phyloP scores from a whole-genome alignment of 2,888 invertebrate genomes.

The Hirtodrosophila histrioides region DNA sequence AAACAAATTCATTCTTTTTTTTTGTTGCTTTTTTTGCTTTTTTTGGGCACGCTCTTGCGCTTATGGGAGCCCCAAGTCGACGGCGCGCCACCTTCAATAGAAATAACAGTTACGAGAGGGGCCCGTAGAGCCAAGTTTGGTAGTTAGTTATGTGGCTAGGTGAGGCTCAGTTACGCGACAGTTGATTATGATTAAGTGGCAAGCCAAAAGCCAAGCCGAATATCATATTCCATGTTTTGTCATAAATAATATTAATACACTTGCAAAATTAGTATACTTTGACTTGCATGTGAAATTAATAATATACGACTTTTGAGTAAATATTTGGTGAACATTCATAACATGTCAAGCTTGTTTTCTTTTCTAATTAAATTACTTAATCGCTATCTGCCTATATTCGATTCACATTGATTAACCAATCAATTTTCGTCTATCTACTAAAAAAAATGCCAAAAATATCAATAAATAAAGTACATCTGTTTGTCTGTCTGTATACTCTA shows the following conservation, averaged over 20 bases:
- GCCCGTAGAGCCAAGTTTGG: conserved; percentile 35
- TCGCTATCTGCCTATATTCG: background rate
- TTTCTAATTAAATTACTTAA: background rate
- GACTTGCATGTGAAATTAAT: conserved; percentile 13
- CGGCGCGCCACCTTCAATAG: conserved; percentile 32
- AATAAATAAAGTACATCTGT: no score
- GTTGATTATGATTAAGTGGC: conserved; percentile 80
- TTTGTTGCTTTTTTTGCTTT: conserved; percentile 7
- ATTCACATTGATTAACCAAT: no score
- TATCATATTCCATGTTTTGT: conserved; percentile 68
- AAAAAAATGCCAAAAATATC: no score
- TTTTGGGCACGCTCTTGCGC: conserved; percentile 57
- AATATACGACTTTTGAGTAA: conserved; percentile 1
- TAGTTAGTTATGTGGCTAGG: conserved; percentile 51
- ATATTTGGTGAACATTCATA: conserved; percentile 11
- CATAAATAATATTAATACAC: conserved; percentile 68
- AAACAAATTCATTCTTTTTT: conserved; percentile 33
- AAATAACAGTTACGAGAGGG: conserved; percentile 54
- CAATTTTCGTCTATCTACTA: background rate
- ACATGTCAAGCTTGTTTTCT: conserved; percentile 6
- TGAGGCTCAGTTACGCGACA: conserved; percentile 67
- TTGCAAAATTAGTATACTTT: conserved; percentile 36
- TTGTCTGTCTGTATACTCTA: no score
- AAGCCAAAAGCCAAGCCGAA: conserved; percentile 63
- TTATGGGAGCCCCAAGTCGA: conserved; percentile 49